Percentiles rank a stretch among this genome's conserved stretches.
Conservation (phyloP, 2,888 invertebrate genomes). For the Erannis defoliaria region DNA sequence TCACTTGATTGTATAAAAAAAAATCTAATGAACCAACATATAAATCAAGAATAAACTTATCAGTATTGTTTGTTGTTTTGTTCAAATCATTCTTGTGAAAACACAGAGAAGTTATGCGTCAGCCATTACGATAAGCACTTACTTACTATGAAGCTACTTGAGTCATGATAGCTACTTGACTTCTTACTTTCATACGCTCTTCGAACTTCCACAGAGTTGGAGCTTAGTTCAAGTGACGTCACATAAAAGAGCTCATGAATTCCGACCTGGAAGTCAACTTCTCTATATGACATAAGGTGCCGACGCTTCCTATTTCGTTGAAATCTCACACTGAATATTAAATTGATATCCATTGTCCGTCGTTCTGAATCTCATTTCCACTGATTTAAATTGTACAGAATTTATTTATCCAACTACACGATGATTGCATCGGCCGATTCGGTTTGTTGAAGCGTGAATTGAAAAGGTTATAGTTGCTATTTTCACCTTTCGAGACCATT, state of each 20-base stretch:
- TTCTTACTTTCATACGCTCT: conserved; percentile 67
- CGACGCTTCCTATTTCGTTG: conserved; percentile 55
- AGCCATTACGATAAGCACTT: conserved; percentile 38
- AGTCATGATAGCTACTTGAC: conserved; percentile 59
- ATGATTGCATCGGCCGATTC: conserved; percentile 67
- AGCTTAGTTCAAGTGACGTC: conserved; percentile 67
- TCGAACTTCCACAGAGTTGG: conserved; percentile 63
- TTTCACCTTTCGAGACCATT: conserved; percentile 39
- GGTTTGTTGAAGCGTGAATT: conserved; percentile 67
- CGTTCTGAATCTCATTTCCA: conserved; percentile 58
- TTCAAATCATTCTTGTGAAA: not conserved
- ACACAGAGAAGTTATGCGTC: conserved; percentile 8
- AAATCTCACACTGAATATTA: conserved; percentile 57
- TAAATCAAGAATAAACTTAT: not conserved
- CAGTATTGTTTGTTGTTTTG: not conserved
- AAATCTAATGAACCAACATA: not conserved
- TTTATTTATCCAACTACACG: conserved; percentile 67
- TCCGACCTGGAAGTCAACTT: conserved; percentile 55
- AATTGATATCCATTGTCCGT: conserved; percentile 59
- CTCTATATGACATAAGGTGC: conserved; percentile 54
- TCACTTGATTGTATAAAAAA: not conserved
- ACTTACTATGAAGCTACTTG: conserved; percentile 40
- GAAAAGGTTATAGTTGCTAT: conserved; percentile 52
- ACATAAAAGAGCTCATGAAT: conserved; percentile 68
- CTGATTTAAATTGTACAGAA: conserved; percentile 67